Conservation (phyloP, 2,888 invertebrate genomes). For the Pristionchus maxplancki region DNA sequence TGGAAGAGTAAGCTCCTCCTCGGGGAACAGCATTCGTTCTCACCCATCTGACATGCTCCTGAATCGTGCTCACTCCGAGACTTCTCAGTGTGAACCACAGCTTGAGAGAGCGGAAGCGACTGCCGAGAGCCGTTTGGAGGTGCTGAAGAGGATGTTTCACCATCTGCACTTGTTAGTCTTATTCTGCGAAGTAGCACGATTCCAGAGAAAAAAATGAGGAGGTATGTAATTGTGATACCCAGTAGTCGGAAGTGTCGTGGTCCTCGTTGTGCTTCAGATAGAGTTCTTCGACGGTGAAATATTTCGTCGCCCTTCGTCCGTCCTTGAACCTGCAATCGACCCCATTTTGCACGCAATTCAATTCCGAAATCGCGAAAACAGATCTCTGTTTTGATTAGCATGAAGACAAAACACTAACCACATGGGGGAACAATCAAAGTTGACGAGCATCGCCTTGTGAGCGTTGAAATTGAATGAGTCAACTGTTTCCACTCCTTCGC, state of each 20-base stretch:
- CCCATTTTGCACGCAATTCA: too few relatives aligned
- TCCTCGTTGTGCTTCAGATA: conserved; percentile 98
- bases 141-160: conserved; percentile 70
- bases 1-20: too few relatives aligned
- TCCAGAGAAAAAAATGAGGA: not conserved
- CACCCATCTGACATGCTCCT: conserved; percentile 87
- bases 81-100: conserved; percentile 96
- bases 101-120: conserved; percentile 94
- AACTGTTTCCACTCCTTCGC: conserved; percentile 91
- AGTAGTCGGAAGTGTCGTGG: conserved; percentile 87
- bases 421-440: conserved; percentile 98
- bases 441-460: conserved; percentile 98
- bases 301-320: conserved; percentile 92
- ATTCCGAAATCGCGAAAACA: too few relatives aligned
- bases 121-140: conserved; percentile 85
- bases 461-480: conserved; percentile 98
- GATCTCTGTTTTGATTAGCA: too few relatives aligned
- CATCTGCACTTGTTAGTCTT: too few relatives aligned
- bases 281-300: conserved; percentile 97
- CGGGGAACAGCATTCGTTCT: too few relatives aligned
- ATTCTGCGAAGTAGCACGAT: not conserved
- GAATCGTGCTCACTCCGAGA: conserved; percentile 93
- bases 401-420: conserved; percentile 86
- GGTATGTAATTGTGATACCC: too few relatives aligned
- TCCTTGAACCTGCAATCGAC: conserved; percentile 81